Evolutionary conservation across 2,797 vertebrate genomes (phyloP).

Genomic region (Brachymystax lenok): DNA sequence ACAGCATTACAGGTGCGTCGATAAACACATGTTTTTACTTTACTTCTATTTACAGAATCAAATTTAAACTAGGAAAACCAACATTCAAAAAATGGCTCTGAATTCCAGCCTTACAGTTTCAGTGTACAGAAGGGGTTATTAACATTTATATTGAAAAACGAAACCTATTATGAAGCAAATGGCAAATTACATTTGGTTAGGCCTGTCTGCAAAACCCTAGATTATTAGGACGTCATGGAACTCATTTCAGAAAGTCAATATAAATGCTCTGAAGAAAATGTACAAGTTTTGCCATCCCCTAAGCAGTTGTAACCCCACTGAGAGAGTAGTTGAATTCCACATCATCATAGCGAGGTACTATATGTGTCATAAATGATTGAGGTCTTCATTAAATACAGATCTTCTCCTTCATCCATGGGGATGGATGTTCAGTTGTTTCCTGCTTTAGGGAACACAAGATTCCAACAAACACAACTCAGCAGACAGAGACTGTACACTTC

Average conservation of each 20-base stretch:
- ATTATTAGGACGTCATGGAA: conserved; percentile 27
- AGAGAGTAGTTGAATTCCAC: neutral
- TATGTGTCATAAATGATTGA: conserved; percentile 2
- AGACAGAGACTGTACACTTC: no score
- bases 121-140: conserved; percentile 70
- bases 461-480: neutral
- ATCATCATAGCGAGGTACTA: neutral
- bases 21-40: neutral
- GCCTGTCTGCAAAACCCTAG: conserved; percentile 27
- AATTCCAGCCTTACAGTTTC: conserved; percentile 28
- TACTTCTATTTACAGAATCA: neutral
- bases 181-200: conserved; percentile 64
- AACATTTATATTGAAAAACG: conserved; percentile 76
- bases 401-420: neutral
- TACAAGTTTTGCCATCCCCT: conserved; percentile 8
- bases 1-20: neutral
- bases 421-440: neutral
- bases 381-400: conserved; percentile 4
- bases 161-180: conserved; percentile 69
- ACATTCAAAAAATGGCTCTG: neutral
- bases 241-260: conserved; percentile 31
- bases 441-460: neutral
- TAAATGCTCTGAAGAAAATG: conserved; percentile 11
- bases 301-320: neutral
- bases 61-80: neutral